Evolutionary conservation across 2,797 vertebrate species (phyloP).

Genomic region (Coregonus ussuriensis): DNA sequence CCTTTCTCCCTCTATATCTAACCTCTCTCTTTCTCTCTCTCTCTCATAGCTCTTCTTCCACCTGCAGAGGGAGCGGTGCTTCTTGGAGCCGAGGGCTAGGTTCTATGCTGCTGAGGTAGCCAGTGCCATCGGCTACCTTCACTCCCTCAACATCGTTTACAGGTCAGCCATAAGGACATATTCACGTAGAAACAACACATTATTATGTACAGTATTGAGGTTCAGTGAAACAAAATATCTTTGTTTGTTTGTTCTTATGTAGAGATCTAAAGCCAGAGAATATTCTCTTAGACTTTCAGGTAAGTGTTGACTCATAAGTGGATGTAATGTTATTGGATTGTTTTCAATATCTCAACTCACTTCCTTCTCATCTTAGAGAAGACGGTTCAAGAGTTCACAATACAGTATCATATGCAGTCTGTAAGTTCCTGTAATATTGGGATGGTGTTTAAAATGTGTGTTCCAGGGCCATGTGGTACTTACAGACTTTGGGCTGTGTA

Average conservation of each 20-base stretch:
- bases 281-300: slow-evolving; percentile 94
- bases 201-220: neutral
- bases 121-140: slow-evolving; percentile 94
- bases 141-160: slow-evolving; percentile 97
- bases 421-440: neutral
- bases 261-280: slow-evolving; percentile 99
- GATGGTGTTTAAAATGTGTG: neutral
- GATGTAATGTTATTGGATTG: neutral
- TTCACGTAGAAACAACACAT: neutral
- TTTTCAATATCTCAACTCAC: neutral
- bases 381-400: neutral
- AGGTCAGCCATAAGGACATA: slow-evolving; percentile 73
- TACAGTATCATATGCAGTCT: neutral
- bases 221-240: neutral
- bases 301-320: slow-evolving; percentile 54
- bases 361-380: neutral
- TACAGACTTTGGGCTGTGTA: slow-evolving; percentile 97
- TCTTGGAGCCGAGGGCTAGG: slow-evolving; percentile 90
- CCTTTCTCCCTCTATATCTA: neutral
- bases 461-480: slow-evolving; percentile 92
- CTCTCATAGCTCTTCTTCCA: slow-evolving; percentile 91
- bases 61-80: slow-evolving; percentile 91
- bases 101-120: slow-evolving; percentile 94
- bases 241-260: slow-evolving; percentile 19
- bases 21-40: neutral